phyloP scores from a whole-genome alignment of 2,113 vertebrate genomes.

The Morone chrysops region DNA sequence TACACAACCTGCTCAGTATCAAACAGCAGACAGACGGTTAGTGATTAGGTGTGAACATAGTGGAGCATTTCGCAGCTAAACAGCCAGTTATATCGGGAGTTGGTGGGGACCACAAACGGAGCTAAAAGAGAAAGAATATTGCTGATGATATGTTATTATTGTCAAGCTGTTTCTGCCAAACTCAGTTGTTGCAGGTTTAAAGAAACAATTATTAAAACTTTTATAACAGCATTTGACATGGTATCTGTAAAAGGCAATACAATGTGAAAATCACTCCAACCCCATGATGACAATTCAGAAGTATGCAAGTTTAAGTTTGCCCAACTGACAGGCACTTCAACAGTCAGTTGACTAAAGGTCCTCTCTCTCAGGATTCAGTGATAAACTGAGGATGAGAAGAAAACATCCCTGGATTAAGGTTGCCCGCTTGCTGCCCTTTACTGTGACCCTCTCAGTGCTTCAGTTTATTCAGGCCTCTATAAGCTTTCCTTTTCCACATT shows the following conservation, averaged over 20 bases:
- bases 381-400: conserved; percentile 49
- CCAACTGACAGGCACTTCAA: conserved; percentile 15
- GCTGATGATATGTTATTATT: neutral
- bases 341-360: conserved; percentile 27
- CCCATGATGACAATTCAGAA: neutral
- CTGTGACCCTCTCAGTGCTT: conserved; percentile 28
- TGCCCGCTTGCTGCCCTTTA: conserved; percentile 45
- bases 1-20: neutral
- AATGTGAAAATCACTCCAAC: neutral
- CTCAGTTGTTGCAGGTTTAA: neutral
- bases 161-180: neutral
- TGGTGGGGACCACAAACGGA: neutral
- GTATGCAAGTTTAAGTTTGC: neutral
- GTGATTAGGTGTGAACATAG: neutral
- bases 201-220: neutral
- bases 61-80: neutral
- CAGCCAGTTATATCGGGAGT: neutral
- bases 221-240: neutral
- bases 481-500: conserved; percentile 50
- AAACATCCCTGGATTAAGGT: conserved; percentile 54
- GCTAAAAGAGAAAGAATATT: neutral
- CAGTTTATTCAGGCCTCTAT: conserved; percentile 41
- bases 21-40: neutral
- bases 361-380: conserved; percentile 35
- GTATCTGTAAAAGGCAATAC: neutral